phyloP scores from a whole-genome alignment of 2,113 vertebrate genomes.

The Sebastes schlegelii region DNA sequence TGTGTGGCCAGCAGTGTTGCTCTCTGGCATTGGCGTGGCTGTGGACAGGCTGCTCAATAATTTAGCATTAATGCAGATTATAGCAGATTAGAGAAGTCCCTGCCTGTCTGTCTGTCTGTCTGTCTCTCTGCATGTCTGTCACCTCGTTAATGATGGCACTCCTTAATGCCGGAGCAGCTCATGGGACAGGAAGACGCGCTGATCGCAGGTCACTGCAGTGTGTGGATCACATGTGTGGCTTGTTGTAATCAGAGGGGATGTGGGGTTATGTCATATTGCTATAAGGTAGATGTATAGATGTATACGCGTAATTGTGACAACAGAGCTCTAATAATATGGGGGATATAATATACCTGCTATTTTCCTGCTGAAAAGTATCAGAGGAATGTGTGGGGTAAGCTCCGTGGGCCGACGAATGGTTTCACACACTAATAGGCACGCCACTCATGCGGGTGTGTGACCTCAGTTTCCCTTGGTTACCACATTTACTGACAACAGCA shows the following conservation, averaged over 20 bases:
- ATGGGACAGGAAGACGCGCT: slow-evolving; percentile 29
- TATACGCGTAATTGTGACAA: neutral
- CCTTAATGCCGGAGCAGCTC: slow-evolving; percentile 39
- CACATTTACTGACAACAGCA: slow-evolving; percentile 43
- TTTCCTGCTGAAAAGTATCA: slow-evolving; percentile 21
- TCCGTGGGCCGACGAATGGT: slow-evolving; percentile 22
- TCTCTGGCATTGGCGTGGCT: slow-evolving; percentile 27
- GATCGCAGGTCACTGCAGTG: slow-evolving; percentile 29
- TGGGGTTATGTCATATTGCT: slow-evolving; percentile 6
- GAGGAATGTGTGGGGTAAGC: slow-evolving; percentile 44
- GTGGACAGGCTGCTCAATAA: slow-evolving; percentile 71
- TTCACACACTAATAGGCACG: slow-evolving; percentile 25
- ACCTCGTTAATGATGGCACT: slow-evolving; percentile 55
- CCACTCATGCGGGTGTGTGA: slow-evolving; percentile 37
- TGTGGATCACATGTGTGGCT: slow-evolving; percentile 7
- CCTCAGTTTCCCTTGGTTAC: slow-evolving; percentile 65
- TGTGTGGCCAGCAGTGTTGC: slow-evolving; percentile 23
- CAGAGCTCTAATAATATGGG: neutral
- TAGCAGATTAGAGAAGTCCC: slow-evolving; percentile 64
- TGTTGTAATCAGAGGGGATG: slow-evolving; percentile 2
- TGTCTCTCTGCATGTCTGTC: slow-evolving; percentile 54
- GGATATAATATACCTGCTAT: slow-evolving; percentile 2
- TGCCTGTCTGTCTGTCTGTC: slow-evolving; percentile 13
- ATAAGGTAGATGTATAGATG: neutral
- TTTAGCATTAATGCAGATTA: slow-evolving; percentile 78